Conservation (phyloP, 1,140 invertebrate genomes). For the Solenopsis fugax region DNA sequence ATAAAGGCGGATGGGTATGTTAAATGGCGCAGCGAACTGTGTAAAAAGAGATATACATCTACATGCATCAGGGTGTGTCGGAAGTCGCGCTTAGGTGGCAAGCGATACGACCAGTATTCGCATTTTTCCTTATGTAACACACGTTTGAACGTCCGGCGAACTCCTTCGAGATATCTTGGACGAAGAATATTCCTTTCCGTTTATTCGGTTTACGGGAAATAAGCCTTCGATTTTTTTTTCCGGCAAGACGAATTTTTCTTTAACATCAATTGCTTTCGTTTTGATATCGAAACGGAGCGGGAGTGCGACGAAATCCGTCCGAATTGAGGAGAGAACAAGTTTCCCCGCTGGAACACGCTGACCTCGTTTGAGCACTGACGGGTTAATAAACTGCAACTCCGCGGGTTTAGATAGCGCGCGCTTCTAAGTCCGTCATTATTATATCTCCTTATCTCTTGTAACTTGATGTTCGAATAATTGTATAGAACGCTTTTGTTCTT, state of each 20-base stretch:
- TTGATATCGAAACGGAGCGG: background rate
- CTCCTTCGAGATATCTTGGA: background rate
- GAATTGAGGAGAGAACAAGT: conserved; percentile 1
- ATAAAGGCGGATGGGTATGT: conserved; percentile 56
- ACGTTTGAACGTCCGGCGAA: background rate
- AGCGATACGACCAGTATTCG: conserved; percentile 19
- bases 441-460: conserved; percentile 44
- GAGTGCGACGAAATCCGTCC: background rate
- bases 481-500: conserved; percentile 43
- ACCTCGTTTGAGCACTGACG: conserved; percentile 30
- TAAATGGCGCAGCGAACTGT: conserved; percentile 62
- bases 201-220: background rate
- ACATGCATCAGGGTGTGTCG: conserved; percentile 43
- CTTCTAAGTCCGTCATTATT: conserved; percentile 51
- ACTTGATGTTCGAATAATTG: conserved; percentile 51
- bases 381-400: conserved; percentile 43
- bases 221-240: background rate
- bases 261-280: too few relatives aligned
- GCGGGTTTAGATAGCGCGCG: conserved; percentile 21
- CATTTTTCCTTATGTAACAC: background rate
- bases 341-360: background rate
- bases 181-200: too few relatives aligned
- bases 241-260: background rate
- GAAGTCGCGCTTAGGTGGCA: conserved; percentile 52
- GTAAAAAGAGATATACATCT: conserved; percentile 60